phyloP scores from a whole-genome alignment of 2,113 vertebrate species.

The Acrocephalus arundinaceus region DNA sequence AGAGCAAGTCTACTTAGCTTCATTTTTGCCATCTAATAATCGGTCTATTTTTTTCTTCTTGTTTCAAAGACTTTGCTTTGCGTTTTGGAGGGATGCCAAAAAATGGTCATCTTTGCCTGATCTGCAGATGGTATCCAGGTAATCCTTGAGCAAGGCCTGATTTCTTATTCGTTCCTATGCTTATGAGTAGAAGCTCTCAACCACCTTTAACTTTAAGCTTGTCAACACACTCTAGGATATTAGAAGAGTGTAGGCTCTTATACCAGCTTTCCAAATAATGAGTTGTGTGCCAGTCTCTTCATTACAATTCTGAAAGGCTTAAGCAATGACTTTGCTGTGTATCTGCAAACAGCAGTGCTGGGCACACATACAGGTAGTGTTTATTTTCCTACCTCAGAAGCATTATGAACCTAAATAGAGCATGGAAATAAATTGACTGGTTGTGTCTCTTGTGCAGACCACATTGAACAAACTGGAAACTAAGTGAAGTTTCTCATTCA shows the following conservation, averaged over 20 bases:
- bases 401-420: not conserved
- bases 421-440: not conserved
- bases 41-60: not conserved
- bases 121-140: not conserved
- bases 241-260: not conserved
- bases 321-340: not conserved
- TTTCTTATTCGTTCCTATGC: not conserved
- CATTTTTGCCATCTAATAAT: not conserved
- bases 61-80: not conserved
- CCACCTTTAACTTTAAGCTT: not conserved
- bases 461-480: not conserved
- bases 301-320: not conserved
- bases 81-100: not conserved
- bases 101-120: not conserved
- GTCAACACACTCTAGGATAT: not conserved
- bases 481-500: not conserved
- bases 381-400: not conserved
- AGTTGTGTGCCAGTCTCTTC: not conserved
- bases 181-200: not conserved
- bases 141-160: not conserved
- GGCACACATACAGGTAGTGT: not conserved
- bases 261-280: not conserved
- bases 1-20: not conserved
- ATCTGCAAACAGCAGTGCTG: not conserved
- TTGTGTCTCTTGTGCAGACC: not conserved